A percentile compares a stretch with the other conserved stretches of the same genome.
Evolutionary conservation across 2,888 invertebrate genomes (phyloP).

Genomic region (Phrixothrix hirtus): DNA sequence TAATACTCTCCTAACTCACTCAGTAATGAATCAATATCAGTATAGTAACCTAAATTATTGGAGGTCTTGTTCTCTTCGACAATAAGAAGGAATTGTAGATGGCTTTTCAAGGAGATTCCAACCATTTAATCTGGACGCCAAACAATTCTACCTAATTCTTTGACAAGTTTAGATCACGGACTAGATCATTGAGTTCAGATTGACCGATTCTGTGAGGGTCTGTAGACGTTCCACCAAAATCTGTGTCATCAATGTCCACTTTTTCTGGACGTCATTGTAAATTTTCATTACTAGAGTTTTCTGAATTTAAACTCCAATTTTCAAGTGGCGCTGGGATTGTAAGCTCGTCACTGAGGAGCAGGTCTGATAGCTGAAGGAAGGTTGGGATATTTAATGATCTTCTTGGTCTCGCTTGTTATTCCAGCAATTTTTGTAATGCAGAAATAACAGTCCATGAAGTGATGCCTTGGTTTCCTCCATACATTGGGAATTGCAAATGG

Average conservation of each 20-base stretch:
- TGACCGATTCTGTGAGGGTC: neutral
- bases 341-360: neutral
- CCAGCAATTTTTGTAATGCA: too few relatives aligned
- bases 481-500: too few relatives aligned
- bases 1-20: neutral
- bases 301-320: neutral
- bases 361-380: too few relatives aligned
- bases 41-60: neutral
- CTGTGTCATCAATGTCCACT: neutral
- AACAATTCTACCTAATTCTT: slow-evolving; percentile 4
- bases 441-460: too few relatives aligned
- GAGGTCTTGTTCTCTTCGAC: neutral
- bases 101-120: neutral
- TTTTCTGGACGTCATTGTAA: too few relatives aligned
- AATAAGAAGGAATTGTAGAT: neutral
- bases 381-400: too few relatives aligned
- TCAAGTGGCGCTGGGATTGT: too few relatives aligned
- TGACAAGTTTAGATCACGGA: slow-evolving; percentile 7
- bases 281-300: too few relatives aligned
- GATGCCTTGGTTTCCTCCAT: too few relatives aligned
- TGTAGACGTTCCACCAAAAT: neutral
- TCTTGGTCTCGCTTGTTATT: too few relatives aligned
- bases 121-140: slow-evolving; percentile 2
- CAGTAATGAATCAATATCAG: neutral
- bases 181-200: slow-evolving; percentile 4